Conservation (phyloP, 2,888 invertebrate species). For the Liopterus haemorrhoidalis region DNA sequence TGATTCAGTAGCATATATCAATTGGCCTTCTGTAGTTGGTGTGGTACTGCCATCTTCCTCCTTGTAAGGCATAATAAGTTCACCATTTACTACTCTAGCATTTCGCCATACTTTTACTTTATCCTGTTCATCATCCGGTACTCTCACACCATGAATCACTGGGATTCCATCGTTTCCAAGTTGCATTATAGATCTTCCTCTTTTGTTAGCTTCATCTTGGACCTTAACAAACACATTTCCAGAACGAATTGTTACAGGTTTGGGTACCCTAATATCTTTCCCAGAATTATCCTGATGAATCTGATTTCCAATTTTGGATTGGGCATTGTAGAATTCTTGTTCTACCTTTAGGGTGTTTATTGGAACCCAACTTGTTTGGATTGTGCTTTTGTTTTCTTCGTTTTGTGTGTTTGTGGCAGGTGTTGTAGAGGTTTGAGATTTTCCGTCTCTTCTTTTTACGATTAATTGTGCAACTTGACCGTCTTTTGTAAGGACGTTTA, state of each 20-base stretch:
- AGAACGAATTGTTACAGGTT: constrained; percentile 64
- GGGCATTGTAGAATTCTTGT: constrained; percentile 46
- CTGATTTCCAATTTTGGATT: constrained; percentile 36
- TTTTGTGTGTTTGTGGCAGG: constrained; percentile 44
- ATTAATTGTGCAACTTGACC: constrained; percentile 73
- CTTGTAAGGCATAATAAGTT: constrained; percentile 69
- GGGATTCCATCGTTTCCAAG: constrained; percentile 69
- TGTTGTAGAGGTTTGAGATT: constrained; percentile 39
- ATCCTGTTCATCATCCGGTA: constrained; percentile 79
- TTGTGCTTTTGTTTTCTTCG: constrained; percentile 45
- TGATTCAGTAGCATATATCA: constrained; percentile 46
- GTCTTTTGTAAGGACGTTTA: constrained; percentile 68
- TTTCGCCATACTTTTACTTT: constrained; percentile 77
- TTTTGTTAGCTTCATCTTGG: constrained; percentile 52
- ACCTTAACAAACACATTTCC: constrained; percentile 52
- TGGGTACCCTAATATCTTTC: constrained; percentile 55
- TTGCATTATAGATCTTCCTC: constrained; percentile 58
- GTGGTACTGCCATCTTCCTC: constrained; percentile 61
- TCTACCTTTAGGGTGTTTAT: constrained; percentile 46
- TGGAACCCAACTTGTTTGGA: constrained; percentile 16
- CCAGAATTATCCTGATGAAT: constrained; percentile 43
- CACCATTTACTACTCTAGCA: constrained; percentile 80
- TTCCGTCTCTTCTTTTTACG: constrained; percentile 63
- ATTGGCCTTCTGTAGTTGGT: constrained; percentile 54
- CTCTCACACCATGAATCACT: constrained; percentile 73